Base-by-base conservation (phyloP, 2,888 invertebrate species). In the Lepidocyrtoides sp. region DNA sequence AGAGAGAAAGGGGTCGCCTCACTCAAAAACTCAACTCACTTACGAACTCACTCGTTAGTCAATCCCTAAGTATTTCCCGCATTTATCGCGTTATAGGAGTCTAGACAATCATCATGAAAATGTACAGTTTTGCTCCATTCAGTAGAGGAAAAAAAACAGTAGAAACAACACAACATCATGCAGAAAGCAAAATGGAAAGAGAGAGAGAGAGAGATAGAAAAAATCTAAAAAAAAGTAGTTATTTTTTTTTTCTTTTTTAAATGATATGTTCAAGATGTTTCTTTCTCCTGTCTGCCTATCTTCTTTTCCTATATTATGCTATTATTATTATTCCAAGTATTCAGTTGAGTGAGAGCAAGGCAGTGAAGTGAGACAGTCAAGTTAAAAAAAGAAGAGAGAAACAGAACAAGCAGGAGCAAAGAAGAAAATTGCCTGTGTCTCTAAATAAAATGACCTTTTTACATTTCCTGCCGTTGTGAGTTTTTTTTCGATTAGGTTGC, bases 181-280 rank as follows among this genome's bases (percentile, higher is more conserved):
- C 23, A 36, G n/a, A n/a, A n/a, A 66, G 0, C 12, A 32, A 32
- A 29, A 29, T n/a, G 54, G 26, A 2, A 26, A 29, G 29, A 14
- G 23, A 48, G 17, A 48, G 14, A 44, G 44, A 5, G 5, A 36
- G 17, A n/a, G 7, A 69, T 12, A 29, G 41, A 7, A 10, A 41
- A 69, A 36, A 69, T 36, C 14, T 36, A 81, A 1, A 26, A 20
- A 81, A n/a, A 7, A 69, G 26, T 10, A 29, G 29, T 12, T 32
- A 69, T 12, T 57, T 57, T 44, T 77, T 51, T 77, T 23, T 23
- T 12, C 14, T 41, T 26, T n/a, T 14, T 8, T 60, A 75, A 77
- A 86, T 86, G 86, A 86, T 77, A 86, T 77, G 75, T 77, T 86
- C 86, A 86, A 86, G 86, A 86, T 77, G 86, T 86, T 60, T 57